phyloP scores from a whole-genome alignment of 2,797 vertebrate species.

The Diplodus puntazzo region DNA sequence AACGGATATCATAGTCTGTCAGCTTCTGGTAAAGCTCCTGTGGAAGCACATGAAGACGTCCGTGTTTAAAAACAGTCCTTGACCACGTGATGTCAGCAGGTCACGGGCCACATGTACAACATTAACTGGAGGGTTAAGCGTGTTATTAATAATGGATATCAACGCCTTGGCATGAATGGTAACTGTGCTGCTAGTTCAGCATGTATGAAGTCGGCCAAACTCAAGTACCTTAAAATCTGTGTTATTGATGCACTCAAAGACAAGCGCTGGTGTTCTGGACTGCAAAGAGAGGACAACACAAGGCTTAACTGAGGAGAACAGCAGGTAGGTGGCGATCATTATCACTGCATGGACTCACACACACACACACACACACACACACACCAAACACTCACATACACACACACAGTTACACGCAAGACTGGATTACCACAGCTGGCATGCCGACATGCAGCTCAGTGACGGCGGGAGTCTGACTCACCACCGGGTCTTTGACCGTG shows the following conservation, averaged over 20 bases:
- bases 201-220: conserved; percentile 55
- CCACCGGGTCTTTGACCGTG: conserved; percentile 98
- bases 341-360: conserved; percentile 1
- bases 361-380: background rate
- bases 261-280: conserved; percentile 98
- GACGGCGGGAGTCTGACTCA: conserved; percentile 64
- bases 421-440: conserved; percentile 45
- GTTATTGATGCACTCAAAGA: conserved; percentile 99
- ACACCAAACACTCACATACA: background rate
- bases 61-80: background rate
- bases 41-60: conserved; percentile 55
- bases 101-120: background rate
- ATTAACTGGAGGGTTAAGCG: conserved; percentile 51
- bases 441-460: conserved; percentile 34
- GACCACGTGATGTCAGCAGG: background rate
- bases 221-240: conserved; percentile 98
- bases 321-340: conserved; percentile 58
- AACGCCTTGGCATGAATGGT: conserved; percentile 44
- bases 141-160: conserved; percentile 63
- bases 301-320: conserved; percentile 59
- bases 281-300: conserved; percentile 86
- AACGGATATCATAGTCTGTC: conserved; percentile 98
- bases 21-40: conserved; percentile 99
- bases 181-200: conserved; percentile 43
- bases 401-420: conserved; percentile 34